A percentile compares a stretch with the other conserved stretches of the same genome.
Conservation (phyloP, 2,888 invertebrate genomes). For the Hymenopus coronatus region DNA sequence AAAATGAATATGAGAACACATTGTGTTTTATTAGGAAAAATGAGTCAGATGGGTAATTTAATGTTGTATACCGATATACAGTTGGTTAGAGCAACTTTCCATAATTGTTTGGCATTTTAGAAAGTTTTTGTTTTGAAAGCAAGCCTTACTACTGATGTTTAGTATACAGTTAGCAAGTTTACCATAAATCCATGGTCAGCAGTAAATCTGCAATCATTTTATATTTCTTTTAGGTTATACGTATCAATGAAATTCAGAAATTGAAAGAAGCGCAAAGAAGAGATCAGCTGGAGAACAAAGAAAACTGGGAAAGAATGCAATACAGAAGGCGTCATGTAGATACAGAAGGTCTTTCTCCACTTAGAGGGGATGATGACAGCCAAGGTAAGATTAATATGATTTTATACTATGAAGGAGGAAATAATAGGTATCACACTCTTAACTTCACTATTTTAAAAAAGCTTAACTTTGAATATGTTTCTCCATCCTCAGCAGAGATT, state of each 20-base stretch:
- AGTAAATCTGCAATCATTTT: no score
- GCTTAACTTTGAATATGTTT: no score
- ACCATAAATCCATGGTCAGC: no score
- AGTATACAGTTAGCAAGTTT: background rate
- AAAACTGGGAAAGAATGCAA: constrained; percentile 32
- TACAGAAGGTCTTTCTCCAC: constrained; percentile 27
- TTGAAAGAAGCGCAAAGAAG: constrained; percentile 68
- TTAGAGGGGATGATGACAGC: constrained; percentile 41
- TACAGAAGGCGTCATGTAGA: constrained; percentile 43
- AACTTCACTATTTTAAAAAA: no score
- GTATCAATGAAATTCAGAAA: constrained; percentile 74
- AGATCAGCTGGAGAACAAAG: constrained; percentile 48
- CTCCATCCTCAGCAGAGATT: no score
- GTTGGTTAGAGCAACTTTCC: background rate
- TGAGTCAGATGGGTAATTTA: no score
- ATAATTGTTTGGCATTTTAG: background rate
- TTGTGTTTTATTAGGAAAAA: no score
- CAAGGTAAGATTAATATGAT: no score
- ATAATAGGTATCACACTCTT: no score
- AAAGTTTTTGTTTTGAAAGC: background rate
- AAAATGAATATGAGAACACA: no score
- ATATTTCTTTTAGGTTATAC: constrained; percentile 53
- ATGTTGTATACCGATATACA: no score
- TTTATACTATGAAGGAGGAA: no score
- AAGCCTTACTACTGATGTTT: background rate